Evolutionary conservation across 2,888 invertebrate genomes (phyloP).

Genomic region (Syritta pipiens): DNA sequence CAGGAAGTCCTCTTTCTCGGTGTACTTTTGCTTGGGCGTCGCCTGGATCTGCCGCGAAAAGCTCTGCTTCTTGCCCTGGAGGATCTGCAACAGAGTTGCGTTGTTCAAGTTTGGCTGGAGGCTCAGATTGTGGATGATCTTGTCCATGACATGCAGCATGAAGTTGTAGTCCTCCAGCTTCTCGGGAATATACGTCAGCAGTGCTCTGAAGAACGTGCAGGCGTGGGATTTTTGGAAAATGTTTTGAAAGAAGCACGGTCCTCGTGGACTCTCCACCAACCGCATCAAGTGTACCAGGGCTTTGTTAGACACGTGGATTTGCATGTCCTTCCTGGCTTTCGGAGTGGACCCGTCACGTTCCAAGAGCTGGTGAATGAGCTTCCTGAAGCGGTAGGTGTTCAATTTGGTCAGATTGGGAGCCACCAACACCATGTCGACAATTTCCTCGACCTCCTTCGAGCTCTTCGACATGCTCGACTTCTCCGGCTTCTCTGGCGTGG

Average conservation of each 20-base stretch:
- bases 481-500: slow-evolving; percentile 57
- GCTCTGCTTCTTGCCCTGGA: slow-evolving; percentile 70
- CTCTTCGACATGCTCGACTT: slow-evolving; percentile 49
- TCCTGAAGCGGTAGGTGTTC: slow-evolving; percentile 71
- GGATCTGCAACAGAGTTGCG: slow-evolving; percentile 66
- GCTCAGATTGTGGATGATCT: slow-evolving; percentile 68
- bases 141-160: slow-evolving; percentile 71
- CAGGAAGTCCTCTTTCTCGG: slow-evolving; percentile 70
- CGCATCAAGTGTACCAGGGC: slow-evolving; percentile 70
- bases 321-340: slow-evolving; percentile 53
- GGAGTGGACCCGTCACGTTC: slow-evolving; percentile 43
- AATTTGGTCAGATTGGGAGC: slow-evolving; percentile 67
- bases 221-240: slow-evolving; percentile 72
- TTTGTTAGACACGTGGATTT: slow-evolving; percentile 66
- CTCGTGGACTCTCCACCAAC: slow-evolving; percentile 69
- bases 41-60: slow-evolving; percentile 65
- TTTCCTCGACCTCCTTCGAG: slow-evolving; percentile 72
- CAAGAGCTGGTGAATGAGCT: slow-evolving; percentile 72
- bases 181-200: slow-evolving; percentile 71
- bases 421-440: slow-evolving; percentile 70
- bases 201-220: slow-evolving; percentile 74
- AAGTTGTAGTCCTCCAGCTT: slow-evolving; percentile 70
- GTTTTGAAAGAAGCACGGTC: slow-evolving; percentile 70
- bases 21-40: slow-evolving; percentile 47
- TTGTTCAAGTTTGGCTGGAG: slow-evolving; percentile 60